These are phyloP conservation scores for Drosophila acutilabella DNA, from an alignment of 2,888 invertebrate genomes.

Conservation along the genomic window DNA sequence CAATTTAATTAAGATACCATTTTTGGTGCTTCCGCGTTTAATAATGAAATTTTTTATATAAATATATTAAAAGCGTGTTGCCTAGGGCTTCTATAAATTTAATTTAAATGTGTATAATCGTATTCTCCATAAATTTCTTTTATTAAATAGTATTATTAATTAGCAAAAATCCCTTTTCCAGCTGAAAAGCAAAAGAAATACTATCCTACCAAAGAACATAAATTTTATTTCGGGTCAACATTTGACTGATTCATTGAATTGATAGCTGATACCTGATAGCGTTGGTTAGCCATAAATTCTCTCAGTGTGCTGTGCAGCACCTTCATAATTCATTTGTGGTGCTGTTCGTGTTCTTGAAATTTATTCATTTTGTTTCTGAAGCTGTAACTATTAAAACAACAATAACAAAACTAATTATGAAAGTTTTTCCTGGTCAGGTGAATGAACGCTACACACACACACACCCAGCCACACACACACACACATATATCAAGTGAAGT, in stretches of 20 bases:
- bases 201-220: neutral
- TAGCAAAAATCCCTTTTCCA: neutral
- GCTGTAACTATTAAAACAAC: conserved; percentile 27
- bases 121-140: conserved; percentile 1
- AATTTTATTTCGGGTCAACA: neutral
- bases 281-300: neutral
- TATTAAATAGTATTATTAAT: conserved; percentile 6
- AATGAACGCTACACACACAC: conserved; percentile 33
- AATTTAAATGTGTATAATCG: too few species aligned
- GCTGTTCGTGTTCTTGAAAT: conserved; percentile 46
- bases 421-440: conserved; percentile 62
- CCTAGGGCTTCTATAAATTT: neutral
- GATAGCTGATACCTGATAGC: neutral
- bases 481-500: conserved; percentile 10
- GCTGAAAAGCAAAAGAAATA: neutral
- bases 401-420: conserved; percentile 64
- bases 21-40: neutral
- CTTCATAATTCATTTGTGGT: conserved; percentile 57
- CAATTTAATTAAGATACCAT: conserved; percentile 1
- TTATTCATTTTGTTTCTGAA: conserved; percentile 42
- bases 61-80: neutral
- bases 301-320: conserved; percentile 11
- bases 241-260: neutral
- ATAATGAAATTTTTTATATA: neutral
- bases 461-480: neutral